Evolutionary conservation across 2,113 vertebrate genomes (phyloP).

Genomic region (Pterophyllum scalare): DNA sequence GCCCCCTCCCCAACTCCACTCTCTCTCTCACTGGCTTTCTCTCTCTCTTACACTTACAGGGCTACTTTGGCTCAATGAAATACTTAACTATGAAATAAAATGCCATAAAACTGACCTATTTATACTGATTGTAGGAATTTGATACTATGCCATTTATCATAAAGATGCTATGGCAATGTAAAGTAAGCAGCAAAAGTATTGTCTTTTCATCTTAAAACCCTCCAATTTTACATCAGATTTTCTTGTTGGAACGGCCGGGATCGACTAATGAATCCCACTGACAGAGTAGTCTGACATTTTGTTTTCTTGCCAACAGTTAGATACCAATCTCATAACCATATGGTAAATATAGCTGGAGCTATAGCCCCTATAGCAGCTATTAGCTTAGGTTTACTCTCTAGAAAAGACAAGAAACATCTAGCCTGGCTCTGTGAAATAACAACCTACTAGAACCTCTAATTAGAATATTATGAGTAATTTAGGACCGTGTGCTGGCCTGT

Average conservation of each 20-base stretch:
- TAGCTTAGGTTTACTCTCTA: not conserved
- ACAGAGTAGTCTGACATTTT: slow-evolving; percentile 13
- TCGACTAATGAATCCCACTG: slow-evolving; percentile 24
- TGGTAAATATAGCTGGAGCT: slow-evolving; percentile 4
- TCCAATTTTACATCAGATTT: slow-evolving; percentile 7
- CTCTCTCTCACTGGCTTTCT: not conserved
- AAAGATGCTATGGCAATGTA: slow-evolving; percentile 29
- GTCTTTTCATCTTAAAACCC: slow-evolving; percentile 35
- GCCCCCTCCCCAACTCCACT: not conserved
- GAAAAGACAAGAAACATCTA: not conserved
- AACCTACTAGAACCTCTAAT: not conserved
- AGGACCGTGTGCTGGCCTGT: not conserved
- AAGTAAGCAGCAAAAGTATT: slow-evolving; percentile 19
- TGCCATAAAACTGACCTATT: slow-evolving; percentile 51
- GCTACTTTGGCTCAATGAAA: slow-evolving; percentile 55
- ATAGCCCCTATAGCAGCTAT: not conserved
- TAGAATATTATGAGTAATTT: not conserved
- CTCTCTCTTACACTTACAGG: slow-evolving; percentile 6
- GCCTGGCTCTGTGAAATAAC: not conserved
- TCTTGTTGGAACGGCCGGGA: slow-evolving; percentile 17
- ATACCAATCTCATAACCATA: not conserved
- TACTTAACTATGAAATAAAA: slow-evolving; percentile 53
- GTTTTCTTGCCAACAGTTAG: slow-evolving; percentile 6
- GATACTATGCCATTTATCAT: slow-evolving; percentile 48
- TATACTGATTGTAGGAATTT: slow-evolving; percentile 40